Evolutionary conservation across 2,113 vertebrate species (phyloP), one percentile per base, ranked within the genome.

Genomic region (Grammatotria lemairii): DNA sequence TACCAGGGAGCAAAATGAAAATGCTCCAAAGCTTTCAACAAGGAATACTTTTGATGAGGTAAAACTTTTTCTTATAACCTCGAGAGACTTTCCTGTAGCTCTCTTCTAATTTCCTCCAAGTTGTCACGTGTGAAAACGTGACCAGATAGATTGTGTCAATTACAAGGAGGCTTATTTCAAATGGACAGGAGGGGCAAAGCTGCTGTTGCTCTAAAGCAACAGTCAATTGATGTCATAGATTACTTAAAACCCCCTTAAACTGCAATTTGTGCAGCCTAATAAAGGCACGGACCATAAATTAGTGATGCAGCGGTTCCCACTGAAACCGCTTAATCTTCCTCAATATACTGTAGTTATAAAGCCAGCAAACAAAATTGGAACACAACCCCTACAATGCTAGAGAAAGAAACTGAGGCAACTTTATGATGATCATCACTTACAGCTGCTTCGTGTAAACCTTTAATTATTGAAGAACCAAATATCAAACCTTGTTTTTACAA

Each of bases 141-240:
- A 26, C 51, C 49, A 90, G 89, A 93, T 87, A 7, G 80, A 92
- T 86, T 5, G 86, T 16, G 49, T 84, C 86, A 90, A 90, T 92
- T 93, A 91, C 40, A 85, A 8, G 28, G 1, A 54, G 9, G 78
- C 51, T 78, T 80, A 73, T 80, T 89, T 83, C 33, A 81, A 85
- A 88, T 58, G 17, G 53, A 57, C 21, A 4, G 31, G 11, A 54
- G 17, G 81, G 9, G 11, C 60, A 8, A 6, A 9, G 81, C 21
- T 21, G 75, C 54, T 70, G 16, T 53, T 80, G 51, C 63, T 80
- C 81, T 85, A 2, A 42, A 79, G 40, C n/a, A 83, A 42, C 35
- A 31, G 82, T 63, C 82, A 79, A 80, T 88, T 83, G 23, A 85
- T 47, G 75, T 60, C 75, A 85, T 35, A 88, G 80, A 92, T 87